A percentile compares a stretch with the other conserved stretches of the same genome.
Evolutionary conservation across 1,140 invertebrate genomes (phyloP).

Genomic region (Brachionus asplanchnoidis): DNA sequence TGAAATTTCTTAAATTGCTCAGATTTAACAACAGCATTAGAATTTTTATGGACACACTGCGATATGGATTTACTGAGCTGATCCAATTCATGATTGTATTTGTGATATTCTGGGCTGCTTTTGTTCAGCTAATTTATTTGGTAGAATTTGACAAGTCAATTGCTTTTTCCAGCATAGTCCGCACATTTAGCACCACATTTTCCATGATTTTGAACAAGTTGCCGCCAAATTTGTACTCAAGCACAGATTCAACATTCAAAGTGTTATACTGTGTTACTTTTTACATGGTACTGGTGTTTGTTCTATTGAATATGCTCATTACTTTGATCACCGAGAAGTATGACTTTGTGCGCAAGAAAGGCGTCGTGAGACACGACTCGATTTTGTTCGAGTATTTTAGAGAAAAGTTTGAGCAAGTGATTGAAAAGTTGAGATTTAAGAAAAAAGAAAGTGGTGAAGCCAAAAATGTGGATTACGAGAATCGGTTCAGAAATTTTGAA

Average conservation of each 20-base stretch:
- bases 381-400: not conserved
- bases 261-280: not conserved
- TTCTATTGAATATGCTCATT: not conserved
- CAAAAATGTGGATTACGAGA: not conserved
- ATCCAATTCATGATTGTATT: constrained; percentile 4
- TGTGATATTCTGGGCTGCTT: not conserved
- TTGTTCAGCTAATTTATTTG: not conserved
- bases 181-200: not conserved
- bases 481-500: not conserved
- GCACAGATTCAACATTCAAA: not conserved
- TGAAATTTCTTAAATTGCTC: constrained; percentile 35
- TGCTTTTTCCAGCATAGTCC: not conserved
- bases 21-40: constrained; percentile 26
- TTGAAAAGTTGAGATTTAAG: not conserved
- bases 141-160: not conserved
- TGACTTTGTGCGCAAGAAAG: not conserved
- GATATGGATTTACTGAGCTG: not conserved
- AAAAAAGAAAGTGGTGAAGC: not conserved
- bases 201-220: constrained; percentile 29
- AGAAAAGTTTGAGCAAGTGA: not conserved
- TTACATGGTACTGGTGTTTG: not conserved
- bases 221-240: not conserved
- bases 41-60: not conserved
- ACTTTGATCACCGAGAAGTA: not conserved
- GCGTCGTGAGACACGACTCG: not conserved